These are phyloP conservation scores for Oenanthe oenanthe DNA, from an alignment of 2,113 vertebrate genomes.

Conservation along the genomic window DNA sequence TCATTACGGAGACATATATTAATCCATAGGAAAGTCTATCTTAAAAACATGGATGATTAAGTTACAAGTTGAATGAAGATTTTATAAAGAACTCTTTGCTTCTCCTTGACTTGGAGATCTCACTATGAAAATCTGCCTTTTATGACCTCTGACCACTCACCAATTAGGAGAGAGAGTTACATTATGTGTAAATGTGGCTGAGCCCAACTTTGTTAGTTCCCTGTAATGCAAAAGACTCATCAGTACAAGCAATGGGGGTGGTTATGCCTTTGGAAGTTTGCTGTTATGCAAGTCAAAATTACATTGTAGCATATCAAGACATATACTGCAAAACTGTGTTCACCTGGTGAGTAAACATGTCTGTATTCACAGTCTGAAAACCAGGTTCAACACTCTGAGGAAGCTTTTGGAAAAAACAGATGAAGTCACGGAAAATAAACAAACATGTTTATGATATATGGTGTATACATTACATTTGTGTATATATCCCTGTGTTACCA, in stretches of 20 bases:
- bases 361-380: neutral
- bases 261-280: neutral
- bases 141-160: neutral
- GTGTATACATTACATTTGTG: neutral
- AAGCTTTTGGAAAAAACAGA: neutral
- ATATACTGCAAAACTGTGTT: neutral
- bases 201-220: rapidly evolving
- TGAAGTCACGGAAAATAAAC: neutral
- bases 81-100: neutral
- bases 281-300: neutral
- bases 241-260: rapidly evolving
- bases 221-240: neutral
- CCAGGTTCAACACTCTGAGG: neutral
- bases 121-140: neutral
- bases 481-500: neutral
- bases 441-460: neutral
- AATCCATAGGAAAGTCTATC: neutral
- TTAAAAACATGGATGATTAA: neutral
- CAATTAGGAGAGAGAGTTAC: neutral
- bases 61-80: neutral
- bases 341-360: neutral
- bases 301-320: neutral
- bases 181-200: neutral
- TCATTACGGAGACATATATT: neutral
- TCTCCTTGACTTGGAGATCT: neutral